phyloP scores from a whole-genome alignment of 2,113 vertebrate genomes.

The Oncorhynchus tshawytscha region DNA sequence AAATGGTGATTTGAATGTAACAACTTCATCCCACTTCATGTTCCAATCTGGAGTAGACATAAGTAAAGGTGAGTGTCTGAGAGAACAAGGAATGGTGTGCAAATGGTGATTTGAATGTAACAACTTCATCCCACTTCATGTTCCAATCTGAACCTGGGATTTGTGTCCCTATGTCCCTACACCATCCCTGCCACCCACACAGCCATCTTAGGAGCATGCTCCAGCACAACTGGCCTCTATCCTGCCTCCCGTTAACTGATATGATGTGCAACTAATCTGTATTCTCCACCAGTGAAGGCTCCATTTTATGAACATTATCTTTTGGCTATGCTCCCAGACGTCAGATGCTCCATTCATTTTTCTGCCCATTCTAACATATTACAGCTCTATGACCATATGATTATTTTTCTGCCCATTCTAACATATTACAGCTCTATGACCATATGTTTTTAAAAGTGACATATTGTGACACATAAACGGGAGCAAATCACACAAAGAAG shows the following conservation, averaged over 20 bases:
- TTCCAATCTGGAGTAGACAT: not conserved
- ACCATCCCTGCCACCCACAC: not conserved
- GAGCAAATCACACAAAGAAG: not conserved
- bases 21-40: not conserved
- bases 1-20: not conserved
- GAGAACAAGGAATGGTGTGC: not conserved
- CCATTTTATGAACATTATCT: conserved; percentile 20
- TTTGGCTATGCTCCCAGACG: conserved; percentile 6
- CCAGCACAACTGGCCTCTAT: not conserved
- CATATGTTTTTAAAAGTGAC: conserved; percentile 5
- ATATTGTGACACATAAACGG: conserved; percentile 7
- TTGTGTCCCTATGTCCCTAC: not conserved
- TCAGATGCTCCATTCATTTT: conserved; percentile 8
- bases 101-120: not conserved
- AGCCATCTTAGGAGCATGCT: not conserved
- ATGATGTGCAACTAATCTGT: conserved; percentile 14
- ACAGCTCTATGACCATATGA: not conserved
- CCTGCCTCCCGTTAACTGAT: not conserved
- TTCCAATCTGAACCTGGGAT: no score
- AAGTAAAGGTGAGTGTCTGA: not conserved
- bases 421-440: not conserved
- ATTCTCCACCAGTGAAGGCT: not conserved
- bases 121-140: not conserved
- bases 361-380: not conserved
- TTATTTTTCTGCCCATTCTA: conserved; percentile 11